Conservation (phyloP, 2,113 vertebrate species). For the Toxostoma redivivum region DNA sequence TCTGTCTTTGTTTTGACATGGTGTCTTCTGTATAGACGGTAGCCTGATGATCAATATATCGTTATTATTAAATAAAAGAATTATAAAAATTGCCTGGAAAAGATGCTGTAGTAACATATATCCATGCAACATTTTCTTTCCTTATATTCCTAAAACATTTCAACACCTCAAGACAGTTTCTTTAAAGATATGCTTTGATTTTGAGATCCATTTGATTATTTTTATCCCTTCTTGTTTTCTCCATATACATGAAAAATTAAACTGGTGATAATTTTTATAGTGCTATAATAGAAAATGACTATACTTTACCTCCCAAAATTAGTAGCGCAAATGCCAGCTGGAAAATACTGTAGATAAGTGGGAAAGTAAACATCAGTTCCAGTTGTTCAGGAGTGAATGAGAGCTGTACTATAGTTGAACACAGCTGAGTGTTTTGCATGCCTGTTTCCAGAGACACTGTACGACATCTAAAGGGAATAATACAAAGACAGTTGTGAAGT, state of each 20-base stretch:
- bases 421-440: conserved; percentile 92
- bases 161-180: neutral
- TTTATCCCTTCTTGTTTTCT: neutral
- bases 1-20: neutral
- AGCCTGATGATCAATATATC: conserved; percentile 69
- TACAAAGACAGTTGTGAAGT: neutral
- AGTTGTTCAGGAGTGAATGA: conserved; percentile 86
- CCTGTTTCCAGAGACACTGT: conserved; percentile 94
- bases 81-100: neutral
- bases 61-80: conserved; percentile 1
- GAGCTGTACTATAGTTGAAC: conserved; percentile 91
- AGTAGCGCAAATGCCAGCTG: conserved; percentile 75
- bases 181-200: neutral
- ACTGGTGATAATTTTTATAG: neutral
- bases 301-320: conserved; percentile 77
- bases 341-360: conserved; percentile 95
- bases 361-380: conserved; percentile 88
- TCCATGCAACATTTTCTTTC: neutral
- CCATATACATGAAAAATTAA: neutral
- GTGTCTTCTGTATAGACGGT: conserved; percentile 68
- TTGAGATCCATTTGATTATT: neutral
- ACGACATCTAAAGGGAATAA: conserved; percentile 78
- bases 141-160: neutral
- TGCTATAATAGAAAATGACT: neutral
- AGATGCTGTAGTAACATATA: neutral